phyloP scores from a whole-genome alignment of 1,140 invertebrate species.

The Augochlora pura region DNA sequence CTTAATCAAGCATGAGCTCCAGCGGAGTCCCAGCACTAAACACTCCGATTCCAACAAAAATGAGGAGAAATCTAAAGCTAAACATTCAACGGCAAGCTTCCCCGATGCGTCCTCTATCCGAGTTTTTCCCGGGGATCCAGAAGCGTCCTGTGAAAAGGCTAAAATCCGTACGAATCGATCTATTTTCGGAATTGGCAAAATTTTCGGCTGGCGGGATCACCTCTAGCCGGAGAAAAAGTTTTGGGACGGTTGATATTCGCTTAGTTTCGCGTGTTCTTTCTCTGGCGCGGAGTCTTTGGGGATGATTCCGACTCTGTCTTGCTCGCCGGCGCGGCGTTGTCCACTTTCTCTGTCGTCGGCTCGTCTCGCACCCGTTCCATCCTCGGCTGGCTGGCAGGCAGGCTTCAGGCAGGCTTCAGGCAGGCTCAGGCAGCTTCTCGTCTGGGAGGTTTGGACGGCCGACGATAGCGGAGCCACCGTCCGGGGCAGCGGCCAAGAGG shows the following conservation, averaged over 20 bases:
- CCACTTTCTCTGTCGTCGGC: neutral
- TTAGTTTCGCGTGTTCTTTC: conserved; percentile 52
- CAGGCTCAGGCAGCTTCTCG: conserved; percentile 19
- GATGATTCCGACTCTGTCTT: conserved; percentile 27
- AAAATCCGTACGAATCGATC: no score
- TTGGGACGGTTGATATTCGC: conserved; percentile 29
- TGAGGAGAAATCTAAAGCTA: no score
- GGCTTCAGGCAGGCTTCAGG: conserved; percentile 20
- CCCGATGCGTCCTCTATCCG: no score
- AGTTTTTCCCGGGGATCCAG: no score
- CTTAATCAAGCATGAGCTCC: no score
- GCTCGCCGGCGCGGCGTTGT: neutral
- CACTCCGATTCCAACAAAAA: no score
- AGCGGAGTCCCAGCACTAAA: no score
- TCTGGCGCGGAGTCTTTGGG: conserved; percentile 28
- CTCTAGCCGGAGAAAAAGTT: conserved; percentile 14
- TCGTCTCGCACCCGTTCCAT: conserved; percentile 16
- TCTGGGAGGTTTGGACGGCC: conserved; percentile 16
- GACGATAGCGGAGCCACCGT: conserved; percentile 76
- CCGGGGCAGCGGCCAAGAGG: conserved; percentile 72
- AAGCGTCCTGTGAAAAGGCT: no score
- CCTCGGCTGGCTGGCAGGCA: conserved; percentile 23
- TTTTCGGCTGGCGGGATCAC: neutral
- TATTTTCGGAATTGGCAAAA: no score
- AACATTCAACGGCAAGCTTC: no score